Evolutionary conservation across 2,888 invertebrate species (phyloP), one percentile per base, ranked within the genome.

Genomic region (Drosophila crucigera): DNA sequence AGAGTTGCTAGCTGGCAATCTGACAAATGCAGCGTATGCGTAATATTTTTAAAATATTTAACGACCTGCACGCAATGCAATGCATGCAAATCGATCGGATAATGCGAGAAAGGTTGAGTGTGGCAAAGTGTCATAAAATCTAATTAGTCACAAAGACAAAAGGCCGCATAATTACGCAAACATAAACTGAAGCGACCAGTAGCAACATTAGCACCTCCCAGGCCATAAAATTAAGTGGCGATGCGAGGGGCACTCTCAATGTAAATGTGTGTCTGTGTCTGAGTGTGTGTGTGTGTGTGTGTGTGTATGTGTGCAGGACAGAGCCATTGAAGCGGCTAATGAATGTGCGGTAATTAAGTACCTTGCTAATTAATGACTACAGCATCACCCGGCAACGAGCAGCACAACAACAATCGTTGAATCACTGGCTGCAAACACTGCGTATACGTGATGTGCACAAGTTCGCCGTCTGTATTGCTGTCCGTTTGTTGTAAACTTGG

Each of bases 281-380:
- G 61, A 60, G 59, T 60, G 19, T 39, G 33, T 37, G 41, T 22
- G 47, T 53, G 43, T 56, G 53, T 58, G 16, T 47, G 58, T 76
- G 49, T 49, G 25, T 41, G 35, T 31, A 16, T 56, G 30, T 41
- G 31, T 30, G 41, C 25, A 62, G 66, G 73, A 70, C 69, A 76
- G 74, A 64, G 73, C 79, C 89, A 89, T 91, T 89, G 89, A 89
- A 82, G 88, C 90, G 84, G 79, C 89, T 90, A 92, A 91, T 91
- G 92, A 92, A 92, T 91, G 90, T 91, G 91, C 90, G 92, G 91
- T 93, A 92, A 93, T 92, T 93, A 93, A 93, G 92, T 92, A 91
- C 91, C 92, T 92, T 92, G 92, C 92, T 93, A 93, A 93, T 93
- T 93, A 93, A 93, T 92, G 89, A 82, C 91, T 84, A 84, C 81